Base-by-base conservation (phyloP, 1,140 invertebrate genomes). In the Trissolcus basalis region DNA sequence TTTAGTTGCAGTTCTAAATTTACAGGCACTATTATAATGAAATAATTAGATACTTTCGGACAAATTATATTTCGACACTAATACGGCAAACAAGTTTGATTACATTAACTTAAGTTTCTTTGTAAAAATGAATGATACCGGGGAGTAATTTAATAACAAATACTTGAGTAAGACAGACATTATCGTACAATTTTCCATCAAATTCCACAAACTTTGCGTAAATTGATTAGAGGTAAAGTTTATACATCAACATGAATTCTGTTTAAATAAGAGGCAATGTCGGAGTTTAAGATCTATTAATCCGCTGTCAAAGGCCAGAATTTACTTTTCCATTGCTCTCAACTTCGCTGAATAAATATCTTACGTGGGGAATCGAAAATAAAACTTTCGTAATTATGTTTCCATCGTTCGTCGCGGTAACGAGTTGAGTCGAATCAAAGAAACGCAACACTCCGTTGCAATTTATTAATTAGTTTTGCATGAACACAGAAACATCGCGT, bases 401-500 rank as follows among this genome's bases (percentile, higher is more conserved):
- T 70, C 36, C 54, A 60, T 72, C 33, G 41, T 19, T 41, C 6
- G 19, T 6, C 19, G 19, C 6, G 19, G 19, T 27, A 27, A 27
- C 19, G 19, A 54, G 14, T 45, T n/a, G 1, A 10, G 47, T 45
- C 6, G 8, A 33, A 33, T 32, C 15, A 14, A 55, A 60, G 51
- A 43, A 64, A 51, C 32, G 33, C 8, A 13, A 12, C 43, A 4
- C 7, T 41, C 59, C 11, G 41, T 6, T 13, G 32, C 35, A 55
- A 50, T 64, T 61, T 48, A 55, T 60, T 49, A 55, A 60, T 56
- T 55, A 55, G 15, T 58, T 58, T 55, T 79, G 72, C 92, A 11
- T 39, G 36, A n/a, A 39, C 2, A n/a, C 36, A 39, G n/a, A 1
- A 39, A 27, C 19, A 27, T 27, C 19, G 19, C 19, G 19, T 27